These are phyloP conservation scores for Myotis vivesi DNA, from an alignment of 2,797 vertebrate genomes.

Conservation along the genomic window DNA sequence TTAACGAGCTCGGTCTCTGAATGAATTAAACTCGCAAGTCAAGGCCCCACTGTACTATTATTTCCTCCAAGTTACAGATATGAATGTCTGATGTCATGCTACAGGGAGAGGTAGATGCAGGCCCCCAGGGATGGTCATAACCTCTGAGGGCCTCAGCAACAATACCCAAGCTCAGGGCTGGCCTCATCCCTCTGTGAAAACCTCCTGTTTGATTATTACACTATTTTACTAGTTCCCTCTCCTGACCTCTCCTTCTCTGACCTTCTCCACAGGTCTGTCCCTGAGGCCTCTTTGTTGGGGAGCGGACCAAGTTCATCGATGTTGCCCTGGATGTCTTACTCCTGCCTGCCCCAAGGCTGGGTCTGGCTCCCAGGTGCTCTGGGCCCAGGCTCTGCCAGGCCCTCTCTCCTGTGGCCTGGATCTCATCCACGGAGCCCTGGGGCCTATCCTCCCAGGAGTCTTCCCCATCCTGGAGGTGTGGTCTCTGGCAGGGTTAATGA, in stretches of 20 bases:
- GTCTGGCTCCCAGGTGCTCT: neutral
- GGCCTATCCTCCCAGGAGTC: neutral
- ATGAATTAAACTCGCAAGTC: no score
- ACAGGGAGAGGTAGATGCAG: neutral
- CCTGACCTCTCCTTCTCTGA: neutral
- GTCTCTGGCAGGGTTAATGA: constrained; percentile 69
- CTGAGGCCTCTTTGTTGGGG: neutral
- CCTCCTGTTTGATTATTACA: neutral
- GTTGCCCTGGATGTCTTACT: neutral
- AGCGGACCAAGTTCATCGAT: neutral
- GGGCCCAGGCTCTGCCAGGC: no score
- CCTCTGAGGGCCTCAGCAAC: neutral
- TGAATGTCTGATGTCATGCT: no score
- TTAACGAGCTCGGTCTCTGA: no score
- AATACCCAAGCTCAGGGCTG: no score
- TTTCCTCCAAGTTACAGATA: neutral
- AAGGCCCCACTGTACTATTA: neutral
- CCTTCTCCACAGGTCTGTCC: neutral
- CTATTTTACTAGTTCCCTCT: neutral
- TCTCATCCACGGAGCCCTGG: neutral
- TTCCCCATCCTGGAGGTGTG: neutral
- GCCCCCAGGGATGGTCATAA: neutral
- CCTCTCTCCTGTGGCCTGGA: neutral
- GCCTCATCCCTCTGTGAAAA: neutral
- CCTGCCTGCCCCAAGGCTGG: neutral